Base-by-base conservation (phyloP, 2,797 vertebrate genomes). In the Oreonectes daqikongensis region DNA sequence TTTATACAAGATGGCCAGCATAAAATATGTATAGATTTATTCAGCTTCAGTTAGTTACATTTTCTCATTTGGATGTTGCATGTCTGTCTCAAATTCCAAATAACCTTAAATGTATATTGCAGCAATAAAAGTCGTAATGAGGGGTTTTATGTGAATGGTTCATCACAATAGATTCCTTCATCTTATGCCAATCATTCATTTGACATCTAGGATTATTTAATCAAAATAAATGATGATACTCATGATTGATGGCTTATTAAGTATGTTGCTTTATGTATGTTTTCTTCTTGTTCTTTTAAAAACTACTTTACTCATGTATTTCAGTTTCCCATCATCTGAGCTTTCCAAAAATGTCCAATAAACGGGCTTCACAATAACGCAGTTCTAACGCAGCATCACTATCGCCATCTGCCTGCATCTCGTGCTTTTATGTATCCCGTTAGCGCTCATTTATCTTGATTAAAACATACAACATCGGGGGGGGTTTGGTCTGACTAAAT, bases 341-440 rank as follows among this genome's bases (percentile, higher is more conserved):
- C 55, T 79, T 30, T 74, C 55, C 60, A 55, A 53, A 69, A 69
- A 63, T 44, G 68, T 44, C 57, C 69, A 72, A 66, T 26, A 69
- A 64, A 63, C 61, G 42, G n/a, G 38, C 75, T 73, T 52, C n/a
- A 67, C 38, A 44, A 67, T 48, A 32, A 78, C n/a, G n/a, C n/a
- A n/a, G n/a, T n/a, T 66, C 26, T 22, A 79, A 75, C 55, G 78
- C 75, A 71, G 75, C 86, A 89, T 74, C 84, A 63, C 70, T 72
- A 83, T 82, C 90, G 92, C 93, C 93, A 92, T 85, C 93, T 93
- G 86, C 87, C 90, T 90, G 90, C 80, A 75, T 81, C 18, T 46
- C 3, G 57, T 4, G 82, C 81, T 86, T 18, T 87, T 82, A 89
- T 84, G 71, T 32, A 18, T 70, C 68, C 53, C 9, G 9, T 61